These are phyloP conservation scores for Neodontobutis hainanensis DNA, from an alignment of 2,113 vertebrate species.

Conservation along the genomic window DNA sequence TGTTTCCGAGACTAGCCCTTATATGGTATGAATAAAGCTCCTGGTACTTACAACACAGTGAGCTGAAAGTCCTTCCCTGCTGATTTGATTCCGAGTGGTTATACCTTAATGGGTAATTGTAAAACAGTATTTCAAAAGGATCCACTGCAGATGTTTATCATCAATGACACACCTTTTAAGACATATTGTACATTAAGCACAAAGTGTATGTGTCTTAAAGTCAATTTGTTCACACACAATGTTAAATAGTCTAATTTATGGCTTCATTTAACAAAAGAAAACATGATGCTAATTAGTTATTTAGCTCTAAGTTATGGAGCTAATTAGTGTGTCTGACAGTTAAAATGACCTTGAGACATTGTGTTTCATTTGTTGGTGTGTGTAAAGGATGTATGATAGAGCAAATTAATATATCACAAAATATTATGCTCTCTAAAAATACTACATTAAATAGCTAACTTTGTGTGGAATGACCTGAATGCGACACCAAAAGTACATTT, in stretches of 20 bases:
- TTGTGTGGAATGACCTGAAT: background rate
- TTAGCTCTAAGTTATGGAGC: conserved; percentile 7
- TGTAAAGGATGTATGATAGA: conserved; percentile 1
- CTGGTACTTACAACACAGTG: background rate
- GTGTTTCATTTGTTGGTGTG: conserved; percentile 7
- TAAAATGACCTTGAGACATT: conserved; percentile 11
- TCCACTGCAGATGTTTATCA: background rate
- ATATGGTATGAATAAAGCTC: conserved; percentile 1
- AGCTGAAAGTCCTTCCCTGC: conserved; percentile 7
- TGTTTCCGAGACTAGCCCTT: conserved; percentile 18
- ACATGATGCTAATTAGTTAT: conserved; percentile 5
- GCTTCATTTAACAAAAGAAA: conserved; percentile 6
- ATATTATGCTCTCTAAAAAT: conserved; percentile 2
- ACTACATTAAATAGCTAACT: conserved; percentile 6
- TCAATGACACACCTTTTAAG: background rate
- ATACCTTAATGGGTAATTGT: background rate
- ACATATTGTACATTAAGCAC: background rate
- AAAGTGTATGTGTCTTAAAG: background rate
- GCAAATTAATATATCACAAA: conserved; percentile 11
- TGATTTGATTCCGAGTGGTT: background rate
- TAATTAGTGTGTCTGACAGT: conserved; percentile 9
- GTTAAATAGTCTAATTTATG: background rate
- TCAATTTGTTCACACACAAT: background rate
- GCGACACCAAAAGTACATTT: background rate
- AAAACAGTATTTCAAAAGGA: background rate